A percentile compares a stretch with the other conserved stretches of the same genome.
These are phyloP conservation scores for Eilema sororculum DNA, from an alignment of 2,888 invertebrate genomes.

Conservation along the genomic window DNA sequence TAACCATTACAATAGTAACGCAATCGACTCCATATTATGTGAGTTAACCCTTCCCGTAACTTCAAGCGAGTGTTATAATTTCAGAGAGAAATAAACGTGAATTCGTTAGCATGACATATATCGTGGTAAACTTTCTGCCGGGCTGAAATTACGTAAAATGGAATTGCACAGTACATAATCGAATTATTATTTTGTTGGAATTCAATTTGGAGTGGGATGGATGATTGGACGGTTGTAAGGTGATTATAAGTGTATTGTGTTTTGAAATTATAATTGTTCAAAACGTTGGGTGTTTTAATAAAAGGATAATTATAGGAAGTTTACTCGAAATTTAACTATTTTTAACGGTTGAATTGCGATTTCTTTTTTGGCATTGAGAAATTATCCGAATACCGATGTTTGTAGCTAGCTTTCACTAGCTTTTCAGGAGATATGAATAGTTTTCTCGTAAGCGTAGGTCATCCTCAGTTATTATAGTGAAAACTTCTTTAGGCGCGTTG, in stretches of 20 bases:
- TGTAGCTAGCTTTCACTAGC: too few species aligned
- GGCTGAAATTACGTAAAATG: constrained; percentile 40
- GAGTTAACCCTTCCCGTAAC: constrained; percentile 19
- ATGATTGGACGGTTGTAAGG: constrained; percentile 40
- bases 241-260: constrained; percentile 30
- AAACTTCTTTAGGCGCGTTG: too few species aligned
- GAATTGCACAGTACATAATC: constrained; percentile 44
- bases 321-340: background rate
- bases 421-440: too few species aligned
- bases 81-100: constrained; percentile 34
- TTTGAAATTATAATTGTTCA: background rate
- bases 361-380: too few species aligned
- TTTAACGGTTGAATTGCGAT: too few species aligned
- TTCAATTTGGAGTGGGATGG: constrained; percentile 39
- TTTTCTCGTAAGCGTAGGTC: background rate
- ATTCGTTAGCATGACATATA: constrained; percentile 55
- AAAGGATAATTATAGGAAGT: background rate
- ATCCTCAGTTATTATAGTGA: background rate
- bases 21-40: constrained; percentile 21
- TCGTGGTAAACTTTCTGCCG: constrained; percentile 49
- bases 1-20: constrained; percentile 16
- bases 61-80: constrained; percentile 29
- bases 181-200: constrained; percentile 46
- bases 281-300: background rate
- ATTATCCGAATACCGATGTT: too few species aligned